Evolutionary conservation across 1,140 invertebrate species (phyloP), one percentile per base, ranked within the genome.

Genomic region (Muscidifurax raptorellus): DNA sequence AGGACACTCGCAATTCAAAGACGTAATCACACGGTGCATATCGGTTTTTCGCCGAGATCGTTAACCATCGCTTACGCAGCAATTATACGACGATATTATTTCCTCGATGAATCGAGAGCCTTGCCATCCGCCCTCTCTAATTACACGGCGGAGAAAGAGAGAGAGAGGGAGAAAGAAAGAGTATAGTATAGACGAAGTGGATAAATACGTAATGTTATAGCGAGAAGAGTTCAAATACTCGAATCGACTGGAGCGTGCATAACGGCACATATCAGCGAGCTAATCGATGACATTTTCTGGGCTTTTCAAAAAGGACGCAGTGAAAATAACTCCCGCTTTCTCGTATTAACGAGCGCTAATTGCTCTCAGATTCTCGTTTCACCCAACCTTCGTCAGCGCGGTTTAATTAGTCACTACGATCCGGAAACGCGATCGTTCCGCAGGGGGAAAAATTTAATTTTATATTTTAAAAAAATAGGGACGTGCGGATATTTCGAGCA

Each of bases 61-160:
- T 80, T 80, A 44, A 80, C 79, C 28, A 52, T 40, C 15, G 30
- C 67, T 72, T 80, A 30, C 66, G 15, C 40, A 30, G 66, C 36
- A 80, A 80, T 80, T 72, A 72, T 25, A 69, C 44, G 64, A 13
- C 59, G 40, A 71, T 80, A 40, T 52, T 80, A 13, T 69, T 22
- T 72, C 66, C 47, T 44, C 32, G 77, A 69, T 27, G 32, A 67
- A 80, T 80, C 25, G 66, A 66, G 4, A 66, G 4, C 4, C 18
- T 67, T 52, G 5, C n/a, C 22, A 59, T 40, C 36, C 9, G 28
- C 22, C 32, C 7, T 18, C 66, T 69, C 66, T 69, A 7, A 22
- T n/a, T 59, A n/a, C 2, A 22, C 18, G 4, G 6, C 15, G 15
- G 47, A 52, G 47, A 52, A 5, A 22, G 18, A 18, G 47, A 52